Base-by-base conservation (phyloP, 2,113 vertebrate species). In the Notothenia coriiceps region DNA sequence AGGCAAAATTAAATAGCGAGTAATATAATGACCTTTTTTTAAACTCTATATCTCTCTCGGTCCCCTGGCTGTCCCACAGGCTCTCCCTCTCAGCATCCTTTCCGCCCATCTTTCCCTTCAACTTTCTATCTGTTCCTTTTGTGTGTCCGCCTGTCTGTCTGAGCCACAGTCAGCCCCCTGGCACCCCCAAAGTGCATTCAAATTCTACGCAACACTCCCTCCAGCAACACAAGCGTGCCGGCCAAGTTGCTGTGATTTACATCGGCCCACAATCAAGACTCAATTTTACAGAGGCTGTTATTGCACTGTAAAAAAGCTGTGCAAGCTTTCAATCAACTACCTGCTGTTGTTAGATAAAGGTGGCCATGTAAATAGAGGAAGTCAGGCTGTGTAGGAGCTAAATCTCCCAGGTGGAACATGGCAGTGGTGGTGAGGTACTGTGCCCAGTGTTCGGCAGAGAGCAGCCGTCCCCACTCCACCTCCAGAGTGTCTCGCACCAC, bases 271-370 rank as follows among this genome's bases (percentile, higher is more conserved):
- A 88, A 90, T 91, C 88, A 80, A 74, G 82, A 79, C 86, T 85
- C 77, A 75, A 65, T 91, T 91, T 92, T 91, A 86, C 80, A 82
- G 77, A 87, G 64, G 73, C 74, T 44, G 81, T 91, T 91, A 86
- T 88, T 89, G 84, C 88, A 79, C 70, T 79, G 86, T 90, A 59
- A 86, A 89, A 51, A 49, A 64, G 55, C 22, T 80, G 63, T 43
- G 46, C 65, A 66, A 71, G 86, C 88, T 90, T 90, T 88, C 88
- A 85, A 90, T 92, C 86, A 82, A 80, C 74, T 82, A 85, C 85
- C 86, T 90, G 86, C 86, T 88, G 74, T 72, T 79, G 85, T 88
- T 81, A 87, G 90, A 92, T 92, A 90, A 92, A 92, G 89, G 79
- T 81, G 74, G 80, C 71, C 86, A 88, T 86, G 89, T 89, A 90